Evolutionary conservation across 2,113 vertebrate genomes (phyloP), one percentile per base, ranked within the genome.

Genomic region (Elachura formosa): DNA sequence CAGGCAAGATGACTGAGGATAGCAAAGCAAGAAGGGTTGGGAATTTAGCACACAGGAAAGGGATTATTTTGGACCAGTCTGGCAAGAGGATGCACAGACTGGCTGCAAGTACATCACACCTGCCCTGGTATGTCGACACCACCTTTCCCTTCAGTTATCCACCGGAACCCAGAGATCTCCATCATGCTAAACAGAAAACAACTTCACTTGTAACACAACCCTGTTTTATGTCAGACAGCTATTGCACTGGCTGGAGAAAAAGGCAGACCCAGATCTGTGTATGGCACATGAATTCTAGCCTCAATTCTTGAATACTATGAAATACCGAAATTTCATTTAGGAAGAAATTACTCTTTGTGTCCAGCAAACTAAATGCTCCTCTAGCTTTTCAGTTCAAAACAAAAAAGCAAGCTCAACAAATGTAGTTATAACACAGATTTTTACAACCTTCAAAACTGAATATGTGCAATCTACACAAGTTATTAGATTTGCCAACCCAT

Each of bases 121-220:
- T 31, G 12, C 38, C 31, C 29, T 40, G 25, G 5, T 33, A 54
- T 0, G 0, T 21, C 52, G n/a, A 61, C 2, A 72, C 6, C n/a
- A 64, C 28, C 38, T 9, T 77, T 66, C 51, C n/a, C 54, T 64
- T 55, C 17, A 61, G 16, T 29, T 48, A 80, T 36, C 28, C 13
- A 48, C 7, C 28, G 18, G 18, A 76, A 49, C 6, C 4, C 22
- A 76, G 43, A 24, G 49, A 51, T n/a, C 29, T 49, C 21, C 3
- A 2, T 14, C 21, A 54, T 15, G 38, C 64, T 24, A 2, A 63
- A 52, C 11, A 81, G 25, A 33, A 64, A 49, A 59, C 31, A 75
- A 20, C 54, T 79, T 82, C 62, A 68, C 31, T 51, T 72, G 51
- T 61, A 73, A 49, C n/a, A 92, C 17, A 7, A 82, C 10, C 28